Evolutionary conservation across 2,797 vertebrate genomes (phyloP).

Genomic region (Peromyscus attwateri): DNA sequence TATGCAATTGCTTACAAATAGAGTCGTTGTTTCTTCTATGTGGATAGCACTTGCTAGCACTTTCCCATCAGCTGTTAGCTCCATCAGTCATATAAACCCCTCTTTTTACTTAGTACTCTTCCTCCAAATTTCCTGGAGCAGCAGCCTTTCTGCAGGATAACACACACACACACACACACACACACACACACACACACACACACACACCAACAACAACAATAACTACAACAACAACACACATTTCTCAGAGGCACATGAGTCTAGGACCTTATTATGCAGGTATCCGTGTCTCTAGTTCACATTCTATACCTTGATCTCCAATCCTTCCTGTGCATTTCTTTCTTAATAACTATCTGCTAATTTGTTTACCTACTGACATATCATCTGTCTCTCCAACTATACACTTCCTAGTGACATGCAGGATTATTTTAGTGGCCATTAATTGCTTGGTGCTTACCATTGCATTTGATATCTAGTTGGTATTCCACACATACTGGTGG

Average conservation of each 20-base stretch:
- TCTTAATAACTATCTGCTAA: neutral
- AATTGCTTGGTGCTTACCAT: neutral
- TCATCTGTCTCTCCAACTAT: neutral
- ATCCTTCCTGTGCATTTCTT: neutral
- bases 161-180: neutral
- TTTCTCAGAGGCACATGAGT: neutral
- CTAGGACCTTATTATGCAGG: neutral
- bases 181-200: neutral
- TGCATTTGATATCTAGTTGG: neutral
- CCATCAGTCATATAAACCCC: neutral
- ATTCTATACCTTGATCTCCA: neutral
- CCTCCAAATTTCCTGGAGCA: neutral
- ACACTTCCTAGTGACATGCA: neutral
- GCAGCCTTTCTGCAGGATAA: neutral
- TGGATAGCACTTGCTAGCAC: neutral
- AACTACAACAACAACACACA: neutral
- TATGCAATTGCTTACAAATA: neutral
- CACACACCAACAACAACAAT: neutral
- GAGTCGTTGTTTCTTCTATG: neutral
- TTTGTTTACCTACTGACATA: neutral
- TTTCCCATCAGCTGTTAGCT: neutral
- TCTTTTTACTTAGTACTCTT: conserved; percentile 11
- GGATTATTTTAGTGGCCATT: neutral
- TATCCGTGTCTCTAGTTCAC: neutral
- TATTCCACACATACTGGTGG: neutral